These are phyloP conservation scores for Bovichtus variegatus DNA, from an alignment of 2,797 vertebrate genomes.

Conservation along the genomic window DNA sequence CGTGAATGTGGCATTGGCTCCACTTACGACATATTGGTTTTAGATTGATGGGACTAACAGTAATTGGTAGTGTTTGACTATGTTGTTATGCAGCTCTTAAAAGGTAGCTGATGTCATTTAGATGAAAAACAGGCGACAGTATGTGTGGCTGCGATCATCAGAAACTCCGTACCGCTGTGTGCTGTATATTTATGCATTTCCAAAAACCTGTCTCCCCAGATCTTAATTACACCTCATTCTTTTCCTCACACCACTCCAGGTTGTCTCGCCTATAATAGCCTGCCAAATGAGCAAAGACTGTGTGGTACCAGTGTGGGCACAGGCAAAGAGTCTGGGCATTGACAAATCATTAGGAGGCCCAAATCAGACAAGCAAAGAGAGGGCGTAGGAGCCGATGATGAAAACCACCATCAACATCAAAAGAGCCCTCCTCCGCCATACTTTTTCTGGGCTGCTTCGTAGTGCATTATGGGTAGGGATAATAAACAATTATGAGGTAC, in stretches of 20 bases:
- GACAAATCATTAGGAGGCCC: slow-evolving; percentile 69
- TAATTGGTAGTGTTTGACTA: slow-evolving; percentile 8
- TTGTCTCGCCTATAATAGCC: slow-evolving; percentile 54
- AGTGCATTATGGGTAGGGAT: slow-evolving; percentile 67
- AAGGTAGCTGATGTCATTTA: slow-evolving; percentile 17
- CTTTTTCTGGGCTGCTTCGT: slow-evolving; percentile 37
- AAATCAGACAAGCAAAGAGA: slow-evolving; percentile 56
- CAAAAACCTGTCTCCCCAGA: slow-evolving; percentile 26
- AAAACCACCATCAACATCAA: slow-evolving; percentile 71
- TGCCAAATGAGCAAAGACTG: slow-evolving; percentile 58
- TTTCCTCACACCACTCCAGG: slow-evolving; percentile 46
- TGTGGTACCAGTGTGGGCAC: slow-evolving; percentile 39
- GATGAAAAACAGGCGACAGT: slow-evolving; percentile 18
- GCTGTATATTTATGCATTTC: slow-evolving; percentile 37
- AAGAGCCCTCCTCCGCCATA: slow-evolving; percentile 57
- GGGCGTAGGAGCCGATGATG: slow-evolving; percentile 53
- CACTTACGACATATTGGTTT: slow-evolving; percentile 1
- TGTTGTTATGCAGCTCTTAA: slow-evolving; percentile 3
- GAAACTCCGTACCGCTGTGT: background rate
- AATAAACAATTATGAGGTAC: slow-evolving; percentile 66
- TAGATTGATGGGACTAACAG: slow-evolving; percentile 11
- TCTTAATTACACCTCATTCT: slow-evolving; percentile 41
- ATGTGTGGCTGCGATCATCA: slow-evolving; percentile 13
- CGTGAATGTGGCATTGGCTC: slow-evolving; percentile 12
- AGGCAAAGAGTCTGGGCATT: slow-evolving; percentile 41